Conservation (phyloP, 53 echinoderm and acorn worm genomes). For the Zoroaster sp. region DNA sequence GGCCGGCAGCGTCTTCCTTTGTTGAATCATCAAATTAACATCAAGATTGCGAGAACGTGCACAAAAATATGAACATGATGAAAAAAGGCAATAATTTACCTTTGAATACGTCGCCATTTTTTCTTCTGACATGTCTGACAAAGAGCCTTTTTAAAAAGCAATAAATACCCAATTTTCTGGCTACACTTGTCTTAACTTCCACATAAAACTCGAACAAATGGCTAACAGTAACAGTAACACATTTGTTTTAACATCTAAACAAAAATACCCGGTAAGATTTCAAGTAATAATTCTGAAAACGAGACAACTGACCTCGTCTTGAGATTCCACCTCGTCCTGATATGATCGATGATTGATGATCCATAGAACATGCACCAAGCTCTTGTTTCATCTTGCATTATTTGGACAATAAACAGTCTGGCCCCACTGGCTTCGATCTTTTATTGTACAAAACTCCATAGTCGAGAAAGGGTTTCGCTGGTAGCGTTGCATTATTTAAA, state of each 20-base stretch:
- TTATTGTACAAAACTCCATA: background rate
- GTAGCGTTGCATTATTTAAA: background rate
- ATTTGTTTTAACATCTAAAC: background rate
- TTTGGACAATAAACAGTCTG: background rate
- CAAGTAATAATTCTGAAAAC: constrained; percentile 55
- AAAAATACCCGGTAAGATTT: constrained; percentile 37
- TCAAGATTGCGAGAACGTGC: background rate
- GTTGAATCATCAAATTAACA: background rate
- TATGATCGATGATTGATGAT: background rate
- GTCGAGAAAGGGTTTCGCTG: background rate
- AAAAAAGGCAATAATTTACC: background rate
- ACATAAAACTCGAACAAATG: background rate
- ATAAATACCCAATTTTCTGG: background rate
- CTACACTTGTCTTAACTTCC: background rate
- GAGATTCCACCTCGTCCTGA: constrained; percentile 1
- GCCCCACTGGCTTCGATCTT: background rate
- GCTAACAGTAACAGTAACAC: no score
- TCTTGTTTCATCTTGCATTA: background rate
- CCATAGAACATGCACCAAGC: background rate
- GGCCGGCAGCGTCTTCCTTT: background rate
- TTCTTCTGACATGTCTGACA: background rate
- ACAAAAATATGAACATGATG: no score
- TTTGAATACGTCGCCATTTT: background rate
- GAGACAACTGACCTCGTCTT: constrained; percentile 77
- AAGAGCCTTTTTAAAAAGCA: background rate